Evolutionary conservation across 2,888 invertebrate genomes (phyloP).

Genomic region (Ischnus inquisitorius): DNA sequence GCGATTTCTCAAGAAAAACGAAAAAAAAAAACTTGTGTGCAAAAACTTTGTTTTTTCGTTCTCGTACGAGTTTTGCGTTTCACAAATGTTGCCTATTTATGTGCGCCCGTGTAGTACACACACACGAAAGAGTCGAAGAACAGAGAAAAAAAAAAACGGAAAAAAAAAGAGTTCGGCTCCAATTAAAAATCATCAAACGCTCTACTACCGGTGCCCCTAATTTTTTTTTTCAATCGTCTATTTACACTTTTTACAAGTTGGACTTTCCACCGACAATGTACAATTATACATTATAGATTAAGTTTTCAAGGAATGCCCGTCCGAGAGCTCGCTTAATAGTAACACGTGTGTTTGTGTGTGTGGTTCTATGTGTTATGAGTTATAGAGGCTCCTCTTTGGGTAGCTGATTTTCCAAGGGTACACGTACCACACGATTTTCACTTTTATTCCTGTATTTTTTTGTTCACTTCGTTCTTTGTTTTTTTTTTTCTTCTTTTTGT

Average conservation of each 20-base stretch:
- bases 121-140: constrained; percentile 38
- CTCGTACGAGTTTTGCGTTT: constrained; percentile 19
- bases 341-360: constrained; percentile 33
- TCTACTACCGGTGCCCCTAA: constrained; percentile 68
- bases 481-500: background rate
- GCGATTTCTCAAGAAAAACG: constrained; percentile 23
- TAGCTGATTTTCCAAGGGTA: constrained; percentile 9
- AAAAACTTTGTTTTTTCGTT: constrained; percentile 13
- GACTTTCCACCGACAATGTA: constrained; percentile 73
- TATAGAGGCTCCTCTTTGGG: constrained; percentile 47
- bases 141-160: background rate
- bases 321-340: constrained; percentile 44
- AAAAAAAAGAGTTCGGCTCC: background rate
- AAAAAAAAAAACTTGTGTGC: constrained; percentile 12
- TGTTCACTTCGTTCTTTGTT: background rate
- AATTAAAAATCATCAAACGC: constrained; percentile 34
- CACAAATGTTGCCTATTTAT: constrained; percentile 24
- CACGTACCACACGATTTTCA: background rate
- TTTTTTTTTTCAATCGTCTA: constrained; percentile 71
- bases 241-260: constrained; percentile 82
- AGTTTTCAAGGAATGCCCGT: constrained; percentile 63
- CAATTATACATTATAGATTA: constrained; percentile 79
- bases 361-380: background rate
- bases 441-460: constrained; percentile 1
- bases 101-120: constrained; percentile 60